Conservation (phyloP, 2,888 invertebrate species). For the Acanthosepion pharaonis region DNA sequence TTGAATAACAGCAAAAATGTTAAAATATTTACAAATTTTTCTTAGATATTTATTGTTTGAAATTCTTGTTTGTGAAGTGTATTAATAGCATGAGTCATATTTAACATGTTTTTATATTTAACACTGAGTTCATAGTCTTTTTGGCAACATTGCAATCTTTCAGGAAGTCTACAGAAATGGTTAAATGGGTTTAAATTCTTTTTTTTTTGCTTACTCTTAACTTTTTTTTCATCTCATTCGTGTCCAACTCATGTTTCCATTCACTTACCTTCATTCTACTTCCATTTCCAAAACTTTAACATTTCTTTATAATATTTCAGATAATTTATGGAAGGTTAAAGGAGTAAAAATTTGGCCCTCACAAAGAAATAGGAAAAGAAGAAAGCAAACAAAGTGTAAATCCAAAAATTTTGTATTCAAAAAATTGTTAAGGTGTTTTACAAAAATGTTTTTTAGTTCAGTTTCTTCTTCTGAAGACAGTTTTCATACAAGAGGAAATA, state of each 20-base stretch:
- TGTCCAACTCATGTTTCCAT: neutral
- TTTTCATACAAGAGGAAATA: no score
- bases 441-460: no score
- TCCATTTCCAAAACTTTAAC: neutral
- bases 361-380: no score
- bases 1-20: no score
- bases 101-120: slow-evolving; percentile 17
- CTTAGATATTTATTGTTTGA: neutral
- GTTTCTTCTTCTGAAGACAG: no score
- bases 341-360: no score
- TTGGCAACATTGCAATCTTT: neutral
- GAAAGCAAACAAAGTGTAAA: no score
- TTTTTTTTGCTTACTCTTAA: neutral
- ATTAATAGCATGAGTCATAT: neutral
- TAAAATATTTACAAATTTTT: neutral
- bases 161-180: neutral
- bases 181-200: neutral
- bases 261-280: neutral
- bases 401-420: no score
- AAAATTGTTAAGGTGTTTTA: no score
- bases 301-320: neutral
- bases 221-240: neutral
- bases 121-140: neutral
- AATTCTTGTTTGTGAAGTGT: neutral
- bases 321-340: neutral